A percentile compares a stretch with the other conserved stretches of the same genome.
These are phyloP conservation scores for Ceuthmochares aereus DNA, from an alignment of 2,113 vertebrate genomes.

Conservation along the genomic window DNA sequence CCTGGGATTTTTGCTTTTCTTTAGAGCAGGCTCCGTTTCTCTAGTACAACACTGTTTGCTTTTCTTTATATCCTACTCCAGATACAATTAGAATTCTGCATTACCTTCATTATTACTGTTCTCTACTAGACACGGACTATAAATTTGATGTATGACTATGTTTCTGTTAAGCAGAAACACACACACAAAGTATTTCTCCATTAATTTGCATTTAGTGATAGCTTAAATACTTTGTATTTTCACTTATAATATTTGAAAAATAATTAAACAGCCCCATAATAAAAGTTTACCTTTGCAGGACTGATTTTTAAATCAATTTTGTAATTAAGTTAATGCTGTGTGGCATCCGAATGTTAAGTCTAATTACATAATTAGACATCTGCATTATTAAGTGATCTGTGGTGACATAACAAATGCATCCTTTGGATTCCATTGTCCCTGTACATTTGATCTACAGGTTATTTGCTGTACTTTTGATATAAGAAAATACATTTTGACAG, in stretches of 20 bases:
- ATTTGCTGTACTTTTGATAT: neutral
- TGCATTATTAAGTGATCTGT: slow-evolving; percentile 57
- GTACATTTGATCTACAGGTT: neutral
- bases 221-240: slow-evolving; percentile 21
- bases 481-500: neutral
- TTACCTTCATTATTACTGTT: slow-evolving; percentile 3
- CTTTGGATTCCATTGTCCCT: slow-evolving; percentile 22
- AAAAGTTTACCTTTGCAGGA: slow-evolving; percentile 36
- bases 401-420: slow-evolving; percentile 41
- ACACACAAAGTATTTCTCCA: neutral
- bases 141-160: neutral
- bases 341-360: slow-evolving; percentile 57
- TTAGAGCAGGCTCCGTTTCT: neutral
- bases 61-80: neutral
- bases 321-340: slow-evolving; percentile 59
- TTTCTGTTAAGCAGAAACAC: neutral
- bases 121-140: neutral
- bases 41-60: neutral
- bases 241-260: slow-evolving; percentile 27
- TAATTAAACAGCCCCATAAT: neutral
- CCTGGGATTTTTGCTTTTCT: neutral
- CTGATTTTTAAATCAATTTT: slow-evolving; percentile 54
- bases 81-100: slow-evolving; percentile 1
- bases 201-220: slow-evolving; percentile 28
- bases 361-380: slow-evolving; percentile 67